Conservation (phyloP, 2,888 invertebrate genomes). For the Drosophila hamatofila region DNA sequence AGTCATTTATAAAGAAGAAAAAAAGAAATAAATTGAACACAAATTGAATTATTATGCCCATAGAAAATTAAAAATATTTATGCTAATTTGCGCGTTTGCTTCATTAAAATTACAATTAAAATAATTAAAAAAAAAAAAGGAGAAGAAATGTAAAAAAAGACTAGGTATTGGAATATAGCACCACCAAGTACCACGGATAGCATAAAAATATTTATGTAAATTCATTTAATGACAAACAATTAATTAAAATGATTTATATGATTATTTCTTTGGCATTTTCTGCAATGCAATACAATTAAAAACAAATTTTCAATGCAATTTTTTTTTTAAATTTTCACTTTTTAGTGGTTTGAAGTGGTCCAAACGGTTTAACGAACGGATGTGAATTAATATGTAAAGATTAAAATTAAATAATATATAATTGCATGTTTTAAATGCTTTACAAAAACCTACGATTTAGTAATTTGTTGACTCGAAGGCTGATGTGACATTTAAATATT, state of each 20-base stretch:
- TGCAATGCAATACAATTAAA: conserved; percentile 61
- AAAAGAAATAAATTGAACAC: not conserved
- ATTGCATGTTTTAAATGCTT: not conserved
- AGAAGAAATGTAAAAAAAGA: conserved; percentile 1
- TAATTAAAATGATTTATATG: conserved; percentile 78
- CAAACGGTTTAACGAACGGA: conserved; percentile 6
- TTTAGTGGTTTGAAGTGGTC: conserved; percentile 1
- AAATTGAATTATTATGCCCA: conserved; percentile 56
- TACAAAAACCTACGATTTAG: not conserved
- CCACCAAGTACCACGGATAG: conserved; percentile 6
- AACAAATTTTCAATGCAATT: conserved; percentile 42
- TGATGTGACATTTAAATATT: not conserved
- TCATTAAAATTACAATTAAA: conserved; percentile 71
- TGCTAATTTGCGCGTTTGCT: conserved; percentile 72
- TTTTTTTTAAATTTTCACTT: conserved; percentile 1
- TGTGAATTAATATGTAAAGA: not conserved
- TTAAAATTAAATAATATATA: not conserved
- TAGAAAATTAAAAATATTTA: conserved; percentile 59
- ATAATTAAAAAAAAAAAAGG: conserved; percentile 23
- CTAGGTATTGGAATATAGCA: conserved; percentile 2
- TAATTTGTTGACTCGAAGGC: not conserved
- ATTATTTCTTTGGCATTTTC: conserved; percentile 64
- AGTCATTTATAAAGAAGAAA: conserved; percentile 14
- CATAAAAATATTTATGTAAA: conserved; percentile 74
- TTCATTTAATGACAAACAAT: conserved; percentile 80